These are phyloP conservation scores for Rhyacophila evoluta DNA, from an alignment of 2,888 invertebrate species.

Conservation along the genomic window DNA sequence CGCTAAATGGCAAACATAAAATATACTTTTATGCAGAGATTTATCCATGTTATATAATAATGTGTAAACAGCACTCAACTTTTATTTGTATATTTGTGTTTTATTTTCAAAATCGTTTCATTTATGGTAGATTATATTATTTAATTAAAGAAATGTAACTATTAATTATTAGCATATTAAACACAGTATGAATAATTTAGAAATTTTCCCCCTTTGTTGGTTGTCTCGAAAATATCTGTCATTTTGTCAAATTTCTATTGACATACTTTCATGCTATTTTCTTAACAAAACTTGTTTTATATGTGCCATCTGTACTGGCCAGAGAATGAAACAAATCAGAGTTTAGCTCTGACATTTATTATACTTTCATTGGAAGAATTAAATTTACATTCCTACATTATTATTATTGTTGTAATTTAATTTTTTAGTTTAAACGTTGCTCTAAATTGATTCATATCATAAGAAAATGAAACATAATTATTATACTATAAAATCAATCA, in stretches of 20 bases:
- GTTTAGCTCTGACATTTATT: not conserved
- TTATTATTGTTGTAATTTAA: not conserved
- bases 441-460: too few relatives aligned
- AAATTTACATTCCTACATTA: not conserved
- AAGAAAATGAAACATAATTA: too few relatives aligned
- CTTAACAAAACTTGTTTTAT: not conserved
- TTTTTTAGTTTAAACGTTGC: too few relatives aligned
- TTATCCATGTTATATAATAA: not conserved
- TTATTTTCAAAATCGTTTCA: too few relatives aligned
- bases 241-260: not conserved
- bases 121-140: too few relatives aligned
- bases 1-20: not conserved
- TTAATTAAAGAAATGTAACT: too few relatives aligned
- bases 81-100: not conserved
- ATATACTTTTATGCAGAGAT: not conserved
- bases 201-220: too few relatives aligned
- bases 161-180: too few relatives aligned
- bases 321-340: not conserved
- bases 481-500: too few relatives aligned
- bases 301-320: not conserved
- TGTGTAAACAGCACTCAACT: too few relatives aligned
- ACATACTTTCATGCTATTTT: not conserved
- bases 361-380: not conserved
- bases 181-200: too few relatives aligned
- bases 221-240: too few relatives aligned